A percentile compares a stretch with the other conserved stretches of the same genome.
Evolutionary conservation across 2,888 invertebrate species (phyloP).

Genomic region (Lepidonotus clava): DNA sequence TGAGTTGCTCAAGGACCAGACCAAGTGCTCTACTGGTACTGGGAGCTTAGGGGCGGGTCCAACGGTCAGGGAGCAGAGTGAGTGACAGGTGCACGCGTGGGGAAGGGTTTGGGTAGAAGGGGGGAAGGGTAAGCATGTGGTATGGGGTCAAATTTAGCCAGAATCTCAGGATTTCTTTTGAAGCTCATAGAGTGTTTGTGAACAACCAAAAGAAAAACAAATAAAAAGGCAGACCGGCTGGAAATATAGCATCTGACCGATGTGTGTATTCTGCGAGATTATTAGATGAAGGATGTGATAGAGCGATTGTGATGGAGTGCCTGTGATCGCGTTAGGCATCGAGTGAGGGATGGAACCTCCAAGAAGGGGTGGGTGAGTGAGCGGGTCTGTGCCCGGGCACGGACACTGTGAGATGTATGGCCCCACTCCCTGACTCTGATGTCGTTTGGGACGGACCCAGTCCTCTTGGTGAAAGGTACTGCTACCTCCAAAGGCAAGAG

Average conservation of each 20-base stretch:
- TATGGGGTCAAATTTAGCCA: too few species aligned
- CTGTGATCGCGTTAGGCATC: background rate
- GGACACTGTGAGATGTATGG: too few species aligned
- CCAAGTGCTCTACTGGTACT: background rate
- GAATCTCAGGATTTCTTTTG: slow-evolving; percentile 13
- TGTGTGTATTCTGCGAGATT: background rate
- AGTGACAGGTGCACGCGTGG: background rate
- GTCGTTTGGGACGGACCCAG: too few species aligned
- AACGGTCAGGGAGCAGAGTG: background rate
- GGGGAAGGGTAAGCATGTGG: background rate
- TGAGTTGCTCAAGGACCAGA: background rate
- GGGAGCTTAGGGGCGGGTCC: slow-evolving; percentile 1
- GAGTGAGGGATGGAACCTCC: too few species aligned
- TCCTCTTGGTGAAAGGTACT: too few species aligned
- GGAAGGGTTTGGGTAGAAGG: background rate
- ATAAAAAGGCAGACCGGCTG: background rate
- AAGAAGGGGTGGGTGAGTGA: too few species aligned
- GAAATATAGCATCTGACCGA: background rate
- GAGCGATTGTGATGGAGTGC: background rate
- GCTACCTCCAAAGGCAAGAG: too few species aligned
- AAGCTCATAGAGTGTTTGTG: background rate
- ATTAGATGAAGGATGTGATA: background rate
- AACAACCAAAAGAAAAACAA: too few species aligned
- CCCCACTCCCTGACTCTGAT: too few species aligned
- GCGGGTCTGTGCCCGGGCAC: too few species aligned